Conservation (phyloP, 2,888 invertebrate genomes). For the Troglohyphantes excavatus region DNA sequence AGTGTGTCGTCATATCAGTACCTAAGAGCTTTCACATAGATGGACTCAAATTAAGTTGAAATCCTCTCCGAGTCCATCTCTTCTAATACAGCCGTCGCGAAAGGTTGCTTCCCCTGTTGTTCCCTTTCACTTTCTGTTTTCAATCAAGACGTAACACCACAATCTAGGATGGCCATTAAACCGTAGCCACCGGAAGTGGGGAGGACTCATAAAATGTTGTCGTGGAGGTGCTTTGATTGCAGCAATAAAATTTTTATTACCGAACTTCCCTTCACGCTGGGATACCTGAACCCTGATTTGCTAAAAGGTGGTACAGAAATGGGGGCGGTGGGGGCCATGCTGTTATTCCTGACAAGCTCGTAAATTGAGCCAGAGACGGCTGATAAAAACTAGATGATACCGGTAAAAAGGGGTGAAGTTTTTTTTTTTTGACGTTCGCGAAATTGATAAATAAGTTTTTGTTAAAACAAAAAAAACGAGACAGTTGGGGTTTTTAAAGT, state of each 20-base stretch:
- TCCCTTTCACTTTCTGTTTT: constrained; percentile 43
- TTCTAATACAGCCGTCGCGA: background rate
- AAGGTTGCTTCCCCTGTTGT: background rate
- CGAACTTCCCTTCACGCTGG: background rate
- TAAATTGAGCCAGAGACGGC: constrained; percentile 40
- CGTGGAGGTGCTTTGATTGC: constrained; percentile 51
- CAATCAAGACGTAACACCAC: constrained; percentile 47
- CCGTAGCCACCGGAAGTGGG: constrained; percentile 14
- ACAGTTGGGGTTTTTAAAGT: background rate
- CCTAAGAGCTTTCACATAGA: too few relatives aligned
- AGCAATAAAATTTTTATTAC: constrained; percentile 64
- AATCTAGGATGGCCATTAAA: constrained; percentile 40
- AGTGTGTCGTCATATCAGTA: too few relatives aligned
- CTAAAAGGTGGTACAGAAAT: constrained; percentile 12
- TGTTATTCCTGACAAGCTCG: constrained; percentile 14
- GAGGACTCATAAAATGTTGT: constrained; percentile 54
- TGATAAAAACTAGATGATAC: constrained; percentile 41
- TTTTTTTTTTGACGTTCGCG: background rate
- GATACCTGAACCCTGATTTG: constrained; percentile 49
- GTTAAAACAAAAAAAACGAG: background rate
- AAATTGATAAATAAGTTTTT: constrained; percentile 36
- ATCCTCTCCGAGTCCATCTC: background rate
- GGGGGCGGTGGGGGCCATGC: background rate
- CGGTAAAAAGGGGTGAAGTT: background rate
- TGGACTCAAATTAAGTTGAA: background rate